Evolutionary conservation across 2,888 invertebrate species (phyloP).

Genomic region (Stenolophus ochropezus): DNA sequence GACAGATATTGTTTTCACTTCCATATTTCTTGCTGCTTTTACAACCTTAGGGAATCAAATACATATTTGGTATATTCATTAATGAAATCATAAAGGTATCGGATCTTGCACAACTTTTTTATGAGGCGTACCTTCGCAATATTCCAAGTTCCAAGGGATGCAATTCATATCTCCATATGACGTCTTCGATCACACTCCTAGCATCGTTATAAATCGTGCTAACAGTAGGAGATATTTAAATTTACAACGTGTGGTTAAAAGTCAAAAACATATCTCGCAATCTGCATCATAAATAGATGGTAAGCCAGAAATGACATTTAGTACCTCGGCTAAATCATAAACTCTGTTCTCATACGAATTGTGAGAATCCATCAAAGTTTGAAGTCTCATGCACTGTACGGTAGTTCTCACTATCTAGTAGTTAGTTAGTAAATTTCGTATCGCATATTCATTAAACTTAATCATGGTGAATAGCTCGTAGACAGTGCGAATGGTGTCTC

Average conservation of each 20-base stretch:
- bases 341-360: not conserved
- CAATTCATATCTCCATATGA: too few relatives aligned
- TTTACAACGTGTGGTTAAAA: not conserved
- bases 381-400: not conserved
- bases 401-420: constrained; percentile 12
- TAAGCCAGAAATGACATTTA: not conserved
- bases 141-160: too few relatives aligned
- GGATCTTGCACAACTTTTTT: too few relatives aligned
- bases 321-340: not conserved
- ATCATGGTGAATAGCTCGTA: constrained; percentile 10
- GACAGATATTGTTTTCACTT: too few relatives aligned
- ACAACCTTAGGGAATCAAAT: too few relatives aligned
- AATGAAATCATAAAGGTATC: too few relatives aligned
- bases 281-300: not conserved
- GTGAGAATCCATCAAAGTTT: constrained; percentile 5
- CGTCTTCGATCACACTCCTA: too few relatives aligned
- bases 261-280: not conserved
- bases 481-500: constrained; percentile 24
- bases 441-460: constrained; percentile 36
- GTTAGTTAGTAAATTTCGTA: constrained; percentile 18
- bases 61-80: too few relatives aligned
- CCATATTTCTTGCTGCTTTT: too few relatives aligned
- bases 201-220: not conserved
- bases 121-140: too few relatives aligned
- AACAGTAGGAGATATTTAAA: not conserved